phyloP scores from a whole-genome alignment of 1,140 invertebrate genomes.

The Frieseomelitta varia region DNA sequence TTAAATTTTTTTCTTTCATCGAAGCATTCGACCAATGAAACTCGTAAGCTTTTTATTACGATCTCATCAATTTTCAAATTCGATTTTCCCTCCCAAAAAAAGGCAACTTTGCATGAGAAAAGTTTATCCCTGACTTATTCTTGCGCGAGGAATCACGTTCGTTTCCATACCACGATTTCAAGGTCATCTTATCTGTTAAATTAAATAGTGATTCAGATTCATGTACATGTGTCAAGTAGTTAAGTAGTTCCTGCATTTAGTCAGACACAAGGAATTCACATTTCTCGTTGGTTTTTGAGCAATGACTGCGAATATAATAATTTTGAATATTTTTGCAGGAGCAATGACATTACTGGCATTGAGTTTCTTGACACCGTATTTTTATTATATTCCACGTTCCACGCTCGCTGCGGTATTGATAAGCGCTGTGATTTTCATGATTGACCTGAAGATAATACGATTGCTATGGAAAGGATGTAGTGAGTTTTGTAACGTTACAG shows the following conservation, averaged over 20 bases:
- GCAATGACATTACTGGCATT: constrained; percentile 84
- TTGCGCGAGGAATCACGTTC: too few species aligned
- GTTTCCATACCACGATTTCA: background rate
- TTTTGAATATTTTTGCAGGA: constrained; percentile 76
- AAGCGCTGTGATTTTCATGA: constrained; percentile 87
- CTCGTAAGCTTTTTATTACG: too few species aligned
- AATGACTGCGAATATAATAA: background rate
- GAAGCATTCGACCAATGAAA: too few species aligned
- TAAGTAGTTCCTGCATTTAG: too few species aligned
- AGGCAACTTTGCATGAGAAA: too few species aligned
- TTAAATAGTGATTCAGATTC: background rate
- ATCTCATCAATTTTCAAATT: too few species aligned
- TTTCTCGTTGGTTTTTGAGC: background rate
- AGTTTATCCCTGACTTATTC: too few species aligned
- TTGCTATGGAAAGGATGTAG: constrained; percentile 86
- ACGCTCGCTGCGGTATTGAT: constrained; percentile 87
- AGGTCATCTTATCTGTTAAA: too few species aligned
- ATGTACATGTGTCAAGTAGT: too few species aligned
- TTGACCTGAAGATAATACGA: constrained; percentile 84
- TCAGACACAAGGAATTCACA: too few species aligned
- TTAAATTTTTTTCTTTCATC: too few species aligned
- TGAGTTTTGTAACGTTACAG: constrained; percentile 71
- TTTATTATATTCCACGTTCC: constrained; percentile 87
- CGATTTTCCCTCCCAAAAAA: too few species aligned
- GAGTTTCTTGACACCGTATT: constrained; percentile 87